Evolutionary conservation across 1,140 invertebrate genomes (phyloP), one percentile per base, ranked within the genome.

Genomic region (Maconellicoccus hirsutus): DNA sequence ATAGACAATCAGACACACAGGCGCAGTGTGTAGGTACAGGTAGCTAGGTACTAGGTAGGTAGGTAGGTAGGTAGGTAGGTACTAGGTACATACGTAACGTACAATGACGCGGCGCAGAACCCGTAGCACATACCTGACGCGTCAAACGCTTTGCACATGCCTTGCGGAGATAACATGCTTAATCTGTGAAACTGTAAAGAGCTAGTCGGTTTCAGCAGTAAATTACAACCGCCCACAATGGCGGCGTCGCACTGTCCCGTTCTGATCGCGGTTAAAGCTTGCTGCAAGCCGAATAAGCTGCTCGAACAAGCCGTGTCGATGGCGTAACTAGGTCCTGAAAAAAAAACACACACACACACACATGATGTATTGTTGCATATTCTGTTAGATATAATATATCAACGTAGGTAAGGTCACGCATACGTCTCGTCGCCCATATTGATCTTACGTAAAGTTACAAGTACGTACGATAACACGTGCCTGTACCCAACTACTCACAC

Each of bases 281-380:
- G 90, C 75, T 93, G 86, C 76, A 98, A 79, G 0, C 93, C 95
- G 77, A 92, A 86, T 76, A 96, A 79, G 69, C 92, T 92, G 73
- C 94, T 96, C 0, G 94, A 97, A 80, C 96, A 98, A 0, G 96
- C 96, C 8, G 96, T 97, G 80, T 98, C 96, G 6, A 98, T 80
- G 3, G 92, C 87, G 79, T 90, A 96, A 79, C 93, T 96, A 1
- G 96, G 96, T 14, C 96, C 89, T 84, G 71, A 70, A 74, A 66
- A 63, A 59, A n/a, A 14, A 29, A 23, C 23, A 61, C 14, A n/a
- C n/a, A n/a, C n/a, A n/a, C n/a, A n/a, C n/a, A n/a, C n/a, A n/a
- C n/a, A n/a, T n/a, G n/a, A n/a, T n/a, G n/a, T n/a, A n/a, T n/a
- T n/a, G n/a, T n/a, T n/a, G n/a, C n/a, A n/a, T n/a, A n/a, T n/a